Percentiles rank a stretch among this genome's conserved stretches.
Conservation (phyloP, 2,113 vertebrate genomes). For the Dascyllus trimaculatus region DNA sequence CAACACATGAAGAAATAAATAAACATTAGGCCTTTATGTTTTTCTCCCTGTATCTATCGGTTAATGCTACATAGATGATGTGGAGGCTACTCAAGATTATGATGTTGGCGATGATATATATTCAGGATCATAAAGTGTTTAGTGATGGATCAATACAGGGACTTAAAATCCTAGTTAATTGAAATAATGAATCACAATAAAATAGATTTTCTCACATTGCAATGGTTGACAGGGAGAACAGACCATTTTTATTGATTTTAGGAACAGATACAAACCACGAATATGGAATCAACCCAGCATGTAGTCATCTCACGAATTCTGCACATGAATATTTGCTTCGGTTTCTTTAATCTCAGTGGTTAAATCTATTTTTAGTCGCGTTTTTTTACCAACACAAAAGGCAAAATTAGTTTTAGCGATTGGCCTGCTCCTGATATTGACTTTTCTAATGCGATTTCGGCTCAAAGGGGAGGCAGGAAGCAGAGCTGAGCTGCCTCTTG, state of each 20-base stretch:
- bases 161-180: constrained; percentile 41
- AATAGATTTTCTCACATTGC: constrained; percentile 59
- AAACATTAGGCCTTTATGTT: constrained; percentile 67
- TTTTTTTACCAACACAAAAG: constrained; percentile 52
- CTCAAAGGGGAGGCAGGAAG: constrained; percentile 54
- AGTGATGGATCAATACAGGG: constrained; percentile 27
- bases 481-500: constrained; percentile 58
- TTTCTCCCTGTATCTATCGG: constrained; percentile 31
- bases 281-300: constrained; percentile 8
- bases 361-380: constrained; percentile 40
- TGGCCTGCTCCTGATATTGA: constrained; percentile 71
- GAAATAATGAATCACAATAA: constrained; percentile 46
- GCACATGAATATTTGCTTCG: constrained; percentile 9
- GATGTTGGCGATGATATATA: constrained; percentile 7
- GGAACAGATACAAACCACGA: constrained; percentile 8
- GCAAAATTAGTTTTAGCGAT: constrained; percentile 63
- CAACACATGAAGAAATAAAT: constrained; percentile 71
- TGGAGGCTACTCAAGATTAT: constrained; percentile 28
- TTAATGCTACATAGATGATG: constrained; percentile 17
- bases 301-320: background rate
- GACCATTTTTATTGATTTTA: constrained; percentile 50
- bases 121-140: constrained; percentile 37
- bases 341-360: constrained; percentile 14
- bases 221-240: constrained; percentile 8
- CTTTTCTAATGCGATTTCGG: constrained; percentile 67